phyloP scores from a whole-genome alignment of 2,113 vertebrate species.

The Lota lota region DNA sequence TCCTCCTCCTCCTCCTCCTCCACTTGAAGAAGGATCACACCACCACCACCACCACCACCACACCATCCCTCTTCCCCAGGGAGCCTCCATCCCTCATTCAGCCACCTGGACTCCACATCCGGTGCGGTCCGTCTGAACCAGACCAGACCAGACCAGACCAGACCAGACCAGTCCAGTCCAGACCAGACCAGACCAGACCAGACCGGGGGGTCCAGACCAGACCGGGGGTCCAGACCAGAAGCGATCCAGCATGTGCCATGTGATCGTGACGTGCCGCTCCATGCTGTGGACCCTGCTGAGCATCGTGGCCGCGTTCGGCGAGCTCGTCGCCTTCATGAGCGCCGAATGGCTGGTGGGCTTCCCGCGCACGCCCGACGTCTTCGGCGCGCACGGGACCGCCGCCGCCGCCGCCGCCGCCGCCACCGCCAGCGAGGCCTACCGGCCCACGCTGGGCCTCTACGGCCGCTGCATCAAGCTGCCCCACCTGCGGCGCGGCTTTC shows the following conservation, averaged over 20 bases:
- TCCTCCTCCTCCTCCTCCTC: too few species aligned
- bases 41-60: too few species aligned
- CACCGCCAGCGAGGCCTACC: constrained; percentile 70
- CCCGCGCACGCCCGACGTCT: constrained; percentile 70
- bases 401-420: background rate
- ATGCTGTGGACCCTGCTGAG: constrained; percentile 99
- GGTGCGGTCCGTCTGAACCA: background rate
- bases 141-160: too few species aligned
- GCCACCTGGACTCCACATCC: too few species aligned
- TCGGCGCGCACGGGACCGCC: constrained; percentile 52
- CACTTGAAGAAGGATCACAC: too few species aligned
- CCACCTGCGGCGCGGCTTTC: constrained; percentile 76
- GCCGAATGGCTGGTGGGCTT: constrained; percentile 91
- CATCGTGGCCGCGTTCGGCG: constrained; percentile 90
- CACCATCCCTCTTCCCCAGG: constrained; percentile 52
- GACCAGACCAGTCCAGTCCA: too few species aligned
- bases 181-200: too few species aligned
- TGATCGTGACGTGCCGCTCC: constrained; percentile 97
- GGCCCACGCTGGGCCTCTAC: constrained; percentile 89
- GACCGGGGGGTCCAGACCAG: too few species aligned
- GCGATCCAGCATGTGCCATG: constrained; percentile 91
- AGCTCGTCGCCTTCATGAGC: constrained; percentile 97
- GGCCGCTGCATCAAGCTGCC: constrained; percentile 86
- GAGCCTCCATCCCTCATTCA: background rate
- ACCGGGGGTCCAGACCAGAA: constrained; percentile 1